phyloP scores from a whole-genome alignment of 2,888 invertebrate genomes.

The Artemia sp. region DNA sequence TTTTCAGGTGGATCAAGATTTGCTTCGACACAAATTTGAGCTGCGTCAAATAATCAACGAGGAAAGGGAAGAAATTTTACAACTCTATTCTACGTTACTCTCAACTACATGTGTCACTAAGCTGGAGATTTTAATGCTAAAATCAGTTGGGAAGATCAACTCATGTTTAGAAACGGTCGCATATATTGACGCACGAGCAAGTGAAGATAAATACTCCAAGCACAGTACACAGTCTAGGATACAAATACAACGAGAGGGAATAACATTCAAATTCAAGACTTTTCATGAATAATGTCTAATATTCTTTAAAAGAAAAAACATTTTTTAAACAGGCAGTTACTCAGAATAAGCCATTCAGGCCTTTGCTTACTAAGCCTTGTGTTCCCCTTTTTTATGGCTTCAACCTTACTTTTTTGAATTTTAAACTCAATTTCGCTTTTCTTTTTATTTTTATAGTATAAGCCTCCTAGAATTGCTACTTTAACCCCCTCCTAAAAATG shows the following conservation, averaged over 20 bases:
- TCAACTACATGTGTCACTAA: not conserved
- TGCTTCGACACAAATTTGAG: not conserved
- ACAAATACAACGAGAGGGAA: conserved; percentile 9
- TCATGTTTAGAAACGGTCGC: not conserved
- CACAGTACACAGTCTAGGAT: conserved; percentile 2
- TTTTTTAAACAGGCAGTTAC: too few relatives aligned
- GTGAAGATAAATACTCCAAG: conserved; percentile 5
- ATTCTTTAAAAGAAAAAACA: too few relatives aligned
- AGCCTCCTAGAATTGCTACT: too few relatives aligned
- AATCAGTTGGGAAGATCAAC: conserved; percentile 5
- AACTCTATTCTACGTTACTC: not conserved
- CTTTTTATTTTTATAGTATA: too few relatives aligned
- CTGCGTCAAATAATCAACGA: conserved; percentile 1
- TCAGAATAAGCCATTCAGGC: too few relatives aligned
- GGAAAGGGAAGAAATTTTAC: not conserved
- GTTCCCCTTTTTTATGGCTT: too few relatives aligned
- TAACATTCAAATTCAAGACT: not conserved
- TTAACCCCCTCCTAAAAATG: too few relatives aligned
- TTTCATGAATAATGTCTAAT: too few relatives aligned
- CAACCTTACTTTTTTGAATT: too few relatives aligned
- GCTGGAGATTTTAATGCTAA: not conserved
- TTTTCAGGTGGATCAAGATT: not conserved
- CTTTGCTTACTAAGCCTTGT: too few relatives aligned
- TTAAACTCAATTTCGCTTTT: too few relatives aligned
- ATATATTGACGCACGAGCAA: not conserved